These are phyloP conservation scores for Acromyrmex charruanus DNA, from an alignment of 1,140 invertebrate genomes.

Conservation along the genomic window DNA sequence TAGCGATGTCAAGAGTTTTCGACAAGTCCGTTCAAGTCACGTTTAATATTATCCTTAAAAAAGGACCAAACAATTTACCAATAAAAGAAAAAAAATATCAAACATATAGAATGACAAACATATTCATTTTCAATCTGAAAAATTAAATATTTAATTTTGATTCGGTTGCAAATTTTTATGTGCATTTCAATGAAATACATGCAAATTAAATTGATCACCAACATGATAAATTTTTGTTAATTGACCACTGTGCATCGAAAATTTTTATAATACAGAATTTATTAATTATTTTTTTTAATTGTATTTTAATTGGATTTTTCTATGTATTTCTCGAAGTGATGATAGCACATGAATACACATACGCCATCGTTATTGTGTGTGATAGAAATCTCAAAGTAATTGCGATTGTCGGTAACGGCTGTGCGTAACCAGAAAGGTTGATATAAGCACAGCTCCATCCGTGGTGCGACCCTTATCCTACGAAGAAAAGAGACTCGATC, in stretches of 20 bases:
- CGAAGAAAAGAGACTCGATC: constrained; percentile 53
- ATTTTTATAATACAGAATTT: neutral
- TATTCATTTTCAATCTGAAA: neutral
- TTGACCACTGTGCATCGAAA: neutral
- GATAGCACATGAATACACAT: constrained; percentile 2
- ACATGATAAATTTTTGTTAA: neutral
- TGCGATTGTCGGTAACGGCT: constrained; percentile 24
- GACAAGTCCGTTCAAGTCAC: constrained; percentile 2
- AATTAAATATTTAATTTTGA: neutral
- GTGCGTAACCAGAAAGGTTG: constrained; percentile 44
- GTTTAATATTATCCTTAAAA: neutral
- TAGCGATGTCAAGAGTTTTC: constrained; percentile 8
- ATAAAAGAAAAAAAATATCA: neutral
- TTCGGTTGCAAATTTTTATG: neutral
- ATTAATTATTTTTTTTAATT: neutral
- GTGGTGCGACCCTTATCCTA: constrained; percentile 9
- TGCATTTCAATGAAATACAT: neutral
- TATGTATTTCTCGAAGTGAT: neutral
- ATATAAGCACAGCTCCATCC: constrained; percentile 22
- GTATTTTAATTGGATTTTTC: neutral
- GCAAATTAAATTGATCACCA: neutral
- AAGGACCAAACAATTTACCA: neutral
- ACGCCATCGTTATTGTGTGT: constrained; percentile 5
- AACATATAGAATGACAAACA: neutral
- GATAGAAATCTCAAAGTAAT: constrained; percentile 44